Evolutionary conservation across 2,797 vertebrate genomes (phyloP), one percentile per base, ranked within the genome.

Genomic region (Betta splendens): DNA sequence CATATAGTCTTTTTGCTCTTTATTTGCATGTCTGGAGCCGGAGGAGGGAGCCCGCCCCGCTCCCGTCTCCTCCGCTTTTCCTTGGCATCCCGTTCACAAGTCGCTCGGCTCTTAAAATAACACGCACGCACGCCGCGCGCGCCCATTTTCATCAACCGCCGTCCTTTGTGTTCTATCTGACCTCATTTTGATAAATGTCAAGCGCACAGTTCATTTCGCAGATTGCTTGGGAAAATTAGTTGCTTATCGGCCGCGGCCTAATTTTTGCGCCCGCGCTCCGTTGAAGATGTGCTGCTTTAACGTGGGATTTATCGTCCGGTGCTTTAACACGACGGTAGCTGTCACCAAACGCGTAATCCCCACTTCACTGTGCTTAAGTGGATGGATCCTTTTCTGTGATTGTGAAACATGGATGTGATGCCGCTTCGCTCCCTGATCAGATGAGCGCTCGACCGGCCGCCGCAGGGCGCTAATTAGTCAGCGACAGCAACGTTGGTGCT

Each of bases 131-230:
- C 32, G 7, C 33, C 3, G 55, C 51, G 50, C 20, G 16, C 63
- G 58, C 42, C 57, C 26, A 10, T 77, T 70, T 72, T 62, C 50
- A 72, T 77, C 64, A 55, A 42, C 37, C 46, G 28, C n/a, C n/a
- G n/a, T 60, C 49, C 43, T 72, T 68, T 72, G 40, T 58, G 17
- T 73, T 61, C 23, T 12, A 50, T 63, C 45, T 81, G 74, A 79
- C 72, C 80, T 80, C 57, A 35, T 81, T 82, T 69, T 58, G 54
- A 71, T 64, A 63, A 69, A 78, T 78, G 72, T 56, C 65, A 73
- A 29, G 69, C 53, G 9, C 7, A 23, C 45, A 18, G 56, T 80
- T 82, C 47, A 64, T 69, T 78, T 81, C 47, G 56, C 65, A 79
- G 71, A 75, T 64, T 69, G 63, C 65, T 61, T 37, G 26, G 32